These are phyloP conservation scores for Brachionus plicatilis DNA, from an alignment of 1,140 invertebrate genomes.

Conservation along the genomic window DNA sequence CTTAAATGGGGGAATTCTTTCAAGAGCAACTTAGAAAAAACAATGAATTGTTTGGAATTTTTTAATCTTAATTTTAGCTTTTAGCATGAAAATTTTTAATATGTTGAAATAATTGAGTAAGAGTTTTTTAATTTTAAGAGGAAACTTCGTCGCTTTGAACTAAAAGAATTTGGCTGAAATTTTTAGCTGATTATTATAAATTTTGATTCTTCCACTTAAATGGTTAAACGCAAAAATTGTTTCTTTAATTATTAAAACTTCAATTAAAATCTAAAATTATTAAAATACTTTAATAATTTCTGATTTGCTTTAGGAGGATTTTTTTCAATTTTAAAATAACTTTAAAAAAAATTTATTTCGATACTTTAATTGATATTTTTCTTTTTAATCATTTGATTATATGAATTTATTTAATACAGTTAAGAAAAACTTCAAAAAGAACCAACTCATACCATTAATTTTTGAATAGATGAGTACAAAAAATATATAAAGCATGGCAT, in stretches of 20 bases:
- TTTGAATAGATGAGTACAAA: no score
- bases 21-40: conserved; percentile 28
- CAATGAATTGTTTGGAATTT: neutral
- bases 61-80: conserved; percentile 6
- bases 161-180: neutral
- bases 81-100: conserved; percentile 7
- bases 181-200: neutral
- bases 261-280: no score
- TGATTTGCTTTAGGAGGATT: no score
- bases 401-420: no score
- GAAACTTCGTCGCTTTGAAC: neutral
- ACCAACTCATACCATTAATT: no score
- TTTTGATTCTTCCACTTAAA: neutral
- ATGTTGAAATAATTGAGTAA: neutral
- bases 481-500: neutral
- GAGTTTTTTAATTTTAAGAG: neutral
- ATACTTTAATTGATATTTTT: no score
- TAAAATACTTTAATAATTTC: no score
- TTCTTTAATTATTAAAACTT: neutral
- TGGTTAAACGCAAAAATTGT: neutral
- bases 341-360: no score
- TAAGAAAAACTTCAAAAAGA: no score
- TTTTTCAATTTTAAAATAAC: no score
- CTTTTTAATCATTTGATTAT: no score
- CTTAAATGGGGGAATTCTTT: conserved; percentile 9